Base-by-base conservation (phyloP, 2,888 invertebrate genomes). In the Pterobdella sp. region DNA sequence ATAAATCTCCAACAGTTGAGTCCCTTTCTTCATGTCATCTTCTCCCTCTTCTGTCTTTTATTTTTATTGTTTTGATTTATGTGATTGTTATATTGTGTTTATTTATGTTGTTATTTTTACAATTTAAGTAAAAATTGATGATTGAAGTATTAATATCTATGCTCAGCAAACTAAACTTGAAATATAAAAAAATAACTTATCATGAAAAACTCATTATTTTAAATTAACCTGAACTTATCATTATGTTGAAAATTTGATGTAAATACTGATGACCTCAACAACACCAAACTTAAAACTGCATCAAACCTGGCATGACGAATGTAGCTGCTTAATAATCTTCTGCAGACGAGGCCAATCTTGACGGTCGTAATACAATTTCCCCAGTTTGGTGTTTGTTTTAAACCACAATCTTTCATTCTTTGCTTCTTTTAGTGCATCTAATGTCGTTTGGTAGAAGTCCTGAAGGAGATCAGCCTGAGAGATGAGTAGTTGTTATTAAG, bases 351-450 rank as follows among this genome's bases (percentile, higher is more conserved):
- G 90, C 83, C 92, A 97, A 82, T 97, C 96, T 71, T 90, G 91
- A 74, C 96, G 88, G 85, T 99, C 98, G 81, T 94, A 97, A 84
- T 98, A 98, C 34, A 98, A 86, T 85, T 98, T 98, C 67, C 97
- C 98, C 78, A 98, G 86, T 86, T 98, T 98, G 0, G 96, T 97
- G 83, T 98, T 98, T 0, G 98, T 99, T 85, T 99, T 99, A 84
- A 99, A 99, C 98, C 98, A 98, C 73, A 98, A 86, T 76, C 98
- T 88, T 85, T 99, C 98, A 84, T 98, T 99, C 84, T 97, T 97
- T 0, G 97, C 96, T 86, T 98, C 97, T 84, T 93, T 94, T 73
- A 86, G 77, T 4, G 86, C 85, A 74, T 85, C 85, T 37, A 86
- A 78, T 1, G 86, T 86, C 42, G 86, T 98, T 85, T 97, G 95